Conservation (phyloP, 2,113 vertebrate species). For the Lampris megalopsis region DNA sequence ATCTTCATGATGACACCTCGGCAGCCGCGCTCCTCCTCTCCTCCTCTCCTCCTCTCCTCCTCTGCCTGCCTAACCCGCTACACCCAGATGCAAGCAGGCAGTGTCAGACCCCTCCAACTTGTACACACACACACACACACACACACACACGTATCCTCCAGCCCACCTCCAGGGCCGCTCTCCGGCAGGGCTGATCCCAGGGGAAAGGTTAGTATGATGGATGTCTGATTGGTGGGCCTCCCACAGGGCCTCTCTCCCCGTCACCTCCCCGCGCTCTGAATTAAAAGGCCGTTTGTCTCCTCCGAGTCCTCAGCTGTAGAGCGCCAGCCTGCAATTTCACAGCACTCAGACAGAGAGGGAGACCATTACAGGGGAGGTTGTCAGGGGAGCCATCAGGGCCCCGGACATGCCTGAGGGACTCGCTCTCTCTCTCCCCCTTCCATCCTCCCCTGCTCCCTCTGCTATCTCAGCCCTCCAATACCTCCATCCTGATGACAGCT, state of each 20-base stretch:
- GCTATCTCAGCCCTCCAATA: conserved; percentile 65
- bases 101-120: conserved; percentile 5
- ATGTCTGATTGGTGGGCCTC: conserved; percentile 87
- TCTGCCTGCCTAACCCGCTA: background rate
- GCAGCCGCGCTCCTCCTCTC: conserved; percentile 36
- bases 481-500: conserved; percentile 72
- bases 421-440: conserved; percentile 63
- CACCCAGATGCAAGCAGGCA: conserved; percentile 1
- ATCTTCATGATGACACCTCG: conserved; percentile 63
- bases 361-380: conserved; percentile 85
- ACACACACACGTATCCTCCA: conserved; percentile 46
- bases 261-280: conserved; percentile 85
- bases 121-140: conserved; percentile 8
- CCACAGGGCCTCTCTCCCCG: conserved; percentile 83
- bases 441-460: conserved; percentile 57
- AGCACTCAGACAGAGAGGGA: conserved; percentile 84
- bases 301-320: conserved; percentile 86
- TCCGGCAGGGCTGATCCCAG: conserved; percentile 75
- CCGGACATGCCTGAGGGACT: conserved; percentile 82
- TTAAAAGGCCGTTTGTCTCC: conserved; percentile 89
- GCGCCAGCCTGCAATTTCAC: conserved; percentile 84
- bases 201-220: conserved; percentile 85
- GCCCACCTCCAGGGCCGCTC: conserved; percentile 77
- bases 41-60: conserved; percentile 11
- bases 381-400: conserved; percentile 84